Base-by-base conservation (phyloP, 2,797 vertebrate genomes). In the Halcyon badia region DNA sequence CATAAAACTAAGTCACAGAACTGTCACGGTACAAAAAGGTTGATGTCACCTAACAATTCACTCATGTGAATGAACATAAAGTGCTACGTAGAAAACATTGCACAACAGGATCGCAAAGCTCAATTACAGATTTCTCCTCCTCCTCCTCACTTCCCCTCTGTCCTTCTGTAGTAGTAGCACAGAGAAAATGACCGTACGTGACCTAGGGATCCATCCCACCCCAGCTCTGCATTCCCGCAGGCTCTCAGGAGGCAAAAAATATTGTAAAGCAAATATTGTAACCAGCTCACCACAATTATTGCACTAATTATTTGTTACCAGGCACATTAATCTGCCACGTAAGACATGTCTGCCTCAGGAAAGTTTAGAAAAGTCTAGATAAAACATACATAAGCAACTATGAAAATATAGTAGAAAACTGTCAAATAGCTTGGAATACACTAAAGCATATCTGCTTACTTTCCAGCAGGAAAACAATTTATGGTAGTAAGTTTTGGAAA, bases 401-500 rank as follows among this genome's bases (percentile, higher is more conserved):
- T 17, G 78, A 98, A 97, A 95, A 80, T 82, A 82, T 66, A 91
- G 66, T 69, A 91, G 61, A 85, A 90, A 89, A 87, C 65, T 89
- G 90, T 88, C 85, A 70, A 86, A 96, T 95, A 94, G 94, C 87
- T 95, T 97, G 76, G 83, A 97, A 81, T 89, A 95, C 65, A 73
- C 91, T 78, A 68, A 94, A 87, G 49, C 78, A 75, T 82, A 87
- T 96, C 96, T 92, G 94, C 92, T 95, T 94, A 83, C 78, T 96
- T 83, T 77, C 87, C 21, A 96, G 73, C 94, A 93, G 66, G 91
- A 87, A 96, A 93, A 91, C 60, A 95, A 97, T 94, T 97, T 96
- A 98, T 97, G 93, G 87, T 79, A 94, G 94, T 97, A 96, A 77
- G 51, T 94, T 97, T 95, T 86, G 76, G 89, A 96, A 96, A 96